Base-by-base conservation (phyloP, 2,113 vertebrate genomes). In the Cheirogaleus medius region DNA sequence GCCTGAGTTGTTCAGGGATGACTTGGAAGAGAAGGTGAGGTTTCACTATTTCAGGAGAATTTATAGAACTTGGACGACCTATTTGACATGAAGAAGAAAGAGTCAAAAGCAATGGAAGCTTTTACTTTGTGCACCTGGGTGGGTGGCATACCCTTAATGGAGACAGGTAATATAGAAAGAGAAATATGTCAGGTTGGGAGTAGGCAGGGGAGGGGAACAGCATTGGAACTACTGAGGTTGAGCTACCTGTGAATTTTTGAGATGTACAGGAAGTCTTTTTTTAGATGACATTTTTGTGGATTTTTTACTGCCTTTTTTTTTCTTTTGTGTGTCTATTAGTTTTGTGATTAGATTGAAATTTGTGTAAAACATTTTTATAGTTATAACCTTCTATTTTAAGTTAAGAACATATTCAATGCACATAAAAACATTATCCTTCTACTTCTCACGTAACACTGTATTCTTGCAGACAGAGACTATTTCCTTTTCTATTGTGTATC, bases 31-130 rank as follows among this genome's bases (percentile, higher is more conserved):
- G 39, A 49, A 54, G 17, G 18, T 37, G 32, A 93, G 32, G 32
- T 63, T 81, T 95, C 42, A 77, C n/a, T 84, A 20, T 56, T 81
- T 71, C 52, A 83, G 14, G 25, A 56, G 84, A 74, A 92, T 84
- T 91, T 88, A 54, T 3, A 86, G 76, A 68, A 37, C 34, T 82
- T 82, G 83, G 74, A 32, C 37, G 54, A 69, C 20, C 27, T 87
- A 60, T 52, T 82, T 39, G 15, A 90, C 11, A 13, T 39, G 63
- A 68, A 49, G 63, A 74, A 49, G 60, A 90, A 76, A 49, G 52
- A 58, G 42, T 74, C 47, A 32, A 97, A 94, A 34, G 18, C 69
- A 69, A 74, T 42, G 23, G 56, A 71, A 95, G 49, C 44, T 96
- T 94, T 91, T 52, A 86, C 11, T 42, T 29, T 92, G 83, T n/a